These are phyloP conservation scores for Xestia ashworthii DNA, from an alignment of 2,888 invertebrate species.

Conservation along the genomic window DNA sequence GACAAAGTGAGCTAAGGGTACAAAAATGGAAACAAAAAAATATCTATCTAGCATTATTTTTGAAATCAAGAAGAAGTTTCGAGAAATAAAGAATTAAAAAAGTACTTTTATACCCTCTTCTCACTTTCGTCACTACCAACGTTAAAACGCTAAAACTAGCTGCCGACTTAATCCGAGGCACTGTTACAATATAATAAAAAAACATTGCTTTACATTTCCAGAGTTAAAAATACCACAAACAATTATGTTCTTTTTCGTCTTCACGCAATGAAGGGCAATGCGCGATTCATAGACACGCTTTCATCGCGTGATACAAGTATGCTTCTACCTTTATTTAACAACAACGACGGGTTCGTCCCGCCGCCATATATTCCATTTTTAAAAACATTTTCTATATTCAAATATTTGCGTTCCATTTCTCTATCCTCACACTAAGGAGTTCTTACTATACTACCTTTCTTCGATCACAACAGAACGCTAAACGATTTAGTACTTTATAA, in stretches of 20 bases:
- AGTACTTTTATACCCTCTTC: neutral
- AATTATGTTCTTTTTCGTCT: slow-evolving; percentile 4
- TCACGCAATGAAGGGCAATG: slow-evolving; percentile 39
- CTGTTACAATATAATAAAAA: slow-evolving; percentile 35
- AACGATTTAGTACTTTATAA: slow-evolving; percentile 51
- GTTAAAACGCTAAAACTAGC: slow-evolving; percentile 34
- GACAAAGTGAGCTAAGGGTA: slow-evolving; percentile 22
- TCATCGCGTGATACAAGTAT: slow-evolving; percentile 29
- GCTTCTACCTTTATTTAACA: slow-evolving; percentile 35
- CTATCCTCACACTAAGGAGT: slow-evolving; percentile 23
- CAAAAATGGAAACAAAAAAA: neutral
- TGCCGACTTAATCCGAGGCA: slow-evolving; percentile 42
- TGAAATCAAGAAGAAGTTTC: neutral
- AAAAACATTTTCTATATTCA: slow-evolving; percentile 43
- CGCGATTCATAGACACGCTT: slow-evolving; percentile 23
- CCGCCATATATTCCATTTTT: slow-evolving; percentile 48
- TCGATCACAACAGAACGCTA: slow-evolving; percentile 44
- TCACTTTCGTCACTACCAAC: slow-evolving; percentile 5
- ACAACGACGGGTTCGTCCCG: slow-evolving; percentile 18
- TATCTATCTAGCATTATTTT: neutral
- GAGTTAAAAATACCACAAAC: slow-evolving; percentile 33
- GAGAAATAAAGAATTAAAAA: neutral
- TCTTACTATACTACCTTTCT: slow-evolving; percentile 48
- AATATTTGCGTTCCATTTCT: slow-evolving; percentile 40
- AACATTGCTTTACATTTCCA: slow-evolving; percentile 23